Conservation (phyloP, 2,113 vertebrate species). For the Mastomys coucha region DNA sequence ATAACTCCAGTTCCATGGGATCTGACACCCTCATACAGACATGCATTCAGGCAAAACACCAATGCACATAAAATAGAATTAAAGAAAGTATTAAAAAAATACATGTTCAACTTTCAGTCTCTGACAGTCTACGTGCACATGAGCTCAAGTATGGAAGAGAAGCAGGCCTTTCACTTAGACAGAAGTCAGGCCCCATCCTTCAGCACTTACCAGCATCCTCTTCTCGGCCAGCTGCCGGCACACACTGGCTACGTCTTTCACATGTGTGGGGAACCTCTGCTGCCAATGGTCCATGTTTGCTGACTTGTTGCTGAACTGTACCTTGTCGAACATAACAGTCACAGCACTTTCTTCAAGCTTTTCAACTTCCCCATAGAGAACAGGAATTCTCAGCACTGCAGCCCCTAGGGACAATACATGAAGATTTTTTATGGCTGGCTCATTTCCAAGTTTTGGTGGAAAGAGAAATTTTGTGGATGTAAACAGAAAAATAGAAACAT, state of each 20-base stretch:
- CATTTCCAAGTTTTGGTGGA: not conserved
- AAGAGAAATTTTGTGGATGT: not conserved
- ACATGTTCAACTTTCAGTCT: not conserved
- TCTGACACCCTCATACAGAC: too few relatives aligned
- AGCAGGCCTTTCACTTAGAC: not conserved
- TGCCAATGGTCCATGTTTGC: conserved; percentile 95
- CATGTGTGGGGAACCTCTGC: conserved; percentile 95
- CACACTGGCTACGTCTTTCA: conserved; percentile 93
- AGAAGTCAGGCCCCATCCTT: not conserved
- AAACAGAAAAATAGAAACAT: not conserved
- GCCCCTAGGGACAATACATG: conserved; percentile 86
- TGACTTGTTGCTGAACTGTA: conserved; percentile 92
- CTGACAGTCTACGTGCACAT: not conserved
- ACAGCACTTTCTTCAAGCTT: conserved; percentile 94
- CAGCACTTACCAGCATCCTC: conserved; percentile 90
- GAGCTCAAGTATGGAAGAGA: not conserved
- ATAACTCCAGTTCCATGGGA: too few relatives aligned
- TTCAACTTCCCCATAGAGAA: conserved; percentile 96
- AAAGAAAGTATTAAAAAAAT: too few relatives aligned
- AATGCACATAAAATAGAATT: too few relatives aligned
- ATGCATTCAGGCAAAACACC: too few relatives aligned
- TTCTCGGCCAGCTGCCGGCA: conserved; percentile 94
- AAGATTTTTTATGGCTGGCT: not conserved
- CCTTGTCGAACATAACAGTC: conserved; percentile 93
- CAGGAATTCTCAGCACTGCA: conserved; percentile 94